Percentiles rank a stretch among this genome's conserved stretches.
Conservation (phyloP, 1,140 invertebrate genomes). For the Sesamia nonagrioides region DNA sequence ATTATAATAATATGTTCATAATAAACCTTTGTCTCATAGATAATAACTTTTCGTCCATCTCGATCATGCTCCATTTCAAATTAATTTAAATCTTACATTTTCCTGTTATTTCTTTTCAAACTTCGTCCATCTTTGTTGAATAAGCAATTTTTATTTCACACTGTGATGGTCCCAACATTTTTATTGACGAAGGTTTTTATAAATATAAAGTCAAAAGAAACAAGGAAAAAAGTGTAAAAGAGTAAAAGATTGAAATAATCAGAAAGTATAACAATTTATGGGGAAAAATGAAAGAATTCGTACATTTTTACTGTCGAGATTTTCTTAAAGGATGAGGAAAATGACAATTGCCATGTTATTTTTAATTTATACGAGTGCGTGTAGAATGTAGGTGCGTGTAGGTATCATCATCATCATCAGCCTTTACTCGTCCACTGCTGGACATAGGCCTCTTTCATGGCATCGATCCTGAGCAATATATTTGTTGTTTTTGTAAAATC, state of each 20-base stretch:
- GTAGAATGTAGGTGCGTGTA: slow-evolving; percentile 15
- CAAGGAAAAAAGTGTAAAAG: slow-evolving; percentile 22
- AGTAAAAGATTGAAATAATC: slow-evolving; percentile 24
- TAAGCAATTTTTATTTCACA: slow-evolving; percentile 13
- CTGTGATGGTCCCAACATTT: neutral
- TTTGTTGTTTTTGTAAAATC: no score
- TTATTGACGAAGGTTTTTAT: slow-evolving; percentile 26
- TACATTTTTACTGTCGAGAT: slow-evolving; percentile 8
- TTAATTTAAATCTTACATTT: neutral
- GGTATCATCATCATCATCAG: no score
- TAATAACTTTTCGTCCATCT: no score
- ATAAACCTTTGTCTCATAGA: no score
- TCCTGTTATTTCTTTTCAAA: neutral
- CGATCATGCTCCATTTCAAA: neutral
- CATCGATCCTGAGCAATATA: no score
- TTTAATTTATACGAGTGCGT: slow-evolving; percentile 12
- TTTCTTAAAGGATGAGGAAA: neutral
- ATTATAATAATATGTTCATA: no score
- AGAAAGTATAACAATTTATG: slow-evolving; percentile 18
- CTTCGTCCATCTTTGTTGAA: neutral
- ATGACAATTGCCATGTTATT: neutral
- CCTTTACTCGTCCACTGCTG: no score
- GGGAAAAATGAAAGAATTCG: neutral
- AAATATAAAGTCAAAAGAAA: slow-evolving; percentile 21
- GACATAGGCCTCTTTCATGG: no score